Conservation (phyloP, 2,113 vertebrate species). For the Oncorhynchus nerka region DNA sequence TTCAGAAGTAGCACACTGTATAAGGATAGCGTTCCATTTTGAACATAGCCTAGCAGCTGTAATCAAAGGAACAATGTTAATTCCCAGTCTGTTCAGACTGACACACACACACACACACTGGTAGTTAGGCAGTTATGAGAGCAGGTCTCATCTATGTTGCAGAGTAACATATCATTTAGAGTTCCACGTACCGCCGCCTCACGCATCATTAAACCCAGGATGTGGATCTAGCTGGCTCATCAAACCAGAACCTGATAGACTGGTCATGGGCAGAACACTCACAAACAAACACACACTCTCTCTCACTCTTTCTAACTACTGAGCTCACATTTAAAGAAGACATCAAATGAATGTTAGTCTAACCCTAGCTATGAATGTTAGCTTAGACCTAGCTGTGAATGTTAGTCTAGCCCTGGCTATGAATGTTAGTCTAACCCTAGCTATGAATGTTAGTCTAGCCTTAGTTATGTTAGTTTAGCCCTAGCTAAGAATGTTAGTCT, state of each 20-base stretch:
- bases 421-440: too few species aligned
- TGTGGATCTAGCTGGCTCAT: neutral
- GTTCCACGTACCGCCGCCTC: neutral
- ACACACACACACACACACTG: too few species aligned
- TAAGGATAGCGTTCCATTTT: neutral
- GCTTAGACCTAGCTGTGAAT: too few species aligned
- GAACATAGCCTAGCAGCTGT: neutral
- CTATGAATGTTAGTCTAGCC: too few species aligned
- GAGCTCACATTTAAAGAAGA: too few species aligned
- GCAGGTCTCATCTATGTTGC: too few species aligned
- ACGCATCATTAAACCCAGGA: conserved; percentile 27
- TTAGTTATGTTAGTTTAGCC: too few species aligned
- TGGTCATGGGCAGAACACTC: neutral
- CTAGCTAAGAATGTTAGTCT: too few species aligned
- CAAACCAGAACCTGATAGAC: neutral
- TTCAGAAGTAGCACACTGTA: neutral
- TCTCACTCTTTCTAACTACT: neutral
- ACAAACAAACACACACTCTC: neutral
- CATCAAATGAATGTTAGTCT: too few species aligned
- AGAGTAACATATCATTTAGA: conserved; percentile 11
- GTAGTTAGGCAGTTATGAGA: too few species aligned
- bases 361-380: too few species aligned
- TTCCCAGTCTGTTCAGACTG: neutral
- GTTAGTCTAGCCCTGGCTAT: too few species aligned
- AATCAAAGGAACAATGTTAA: neutral